Percentiles rank a stretch among this genome's conserved stretches.
phyloP scores from a whole-genome alignment of 2,797 vertebrate genomes.

The Oryzias sinensis region DNA sequence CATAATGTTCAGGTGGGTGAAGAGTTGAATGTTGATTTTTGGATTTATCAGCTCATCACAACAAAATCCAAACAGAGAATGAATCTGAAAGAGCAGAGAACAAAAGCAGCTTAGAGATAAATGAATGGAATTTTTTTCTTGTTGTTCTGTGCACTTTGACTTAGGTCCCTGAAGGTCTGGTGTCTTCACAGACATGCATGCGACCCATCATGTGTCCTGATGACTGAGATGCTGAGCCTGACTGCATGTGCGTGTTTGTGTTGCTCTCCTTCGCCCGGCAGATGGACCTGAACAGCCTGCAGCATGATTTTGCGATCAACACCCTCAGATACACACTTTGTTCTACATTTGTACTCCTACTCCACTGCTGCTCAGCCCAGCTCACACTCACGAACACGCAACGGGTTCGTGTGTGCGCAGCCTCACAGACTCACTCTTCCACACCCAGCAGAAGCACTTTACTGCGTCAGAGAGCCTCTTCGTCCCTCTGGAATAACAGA shows the following conservation, averaged over 20 bases:
- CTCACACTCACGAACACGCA: background rate
- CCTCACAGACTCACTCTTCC: background rate
- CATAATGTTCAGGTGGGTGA: too few species aligned
- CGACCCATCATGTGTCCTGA: too few species aligned
- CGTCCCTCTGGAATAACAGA: background rate
- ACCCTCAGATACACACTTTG: slow-evolving; percentile 19
- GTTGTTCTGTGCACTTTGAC: background rate
- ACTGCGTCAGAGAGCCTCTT: slow-evolving; percentile 1
- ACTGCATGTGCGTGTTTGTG: slow-evolving; percentile 16
- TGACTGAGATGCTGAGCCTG: background rate
- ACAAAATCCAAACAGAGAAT: too few species aligned
- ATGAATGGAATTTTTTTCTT: background rate
- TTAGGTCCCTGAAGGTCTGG: background rate
- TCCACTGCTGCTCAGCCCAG: slow-evolving; percentile 45
- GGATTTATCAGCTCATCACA: too few species aligned
- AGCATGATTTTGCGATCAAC: slow-evolving; percentile 36
- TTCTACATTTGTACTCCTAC: slow-evolving; percentile 45
- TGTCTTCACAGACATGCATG: background rate
- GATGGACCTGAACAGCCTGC: slow-evolving; percentile 51
- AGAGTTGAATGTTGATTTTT: too few species aligned
- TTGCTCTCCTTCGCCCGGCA: slow-evolving; percentile 17
- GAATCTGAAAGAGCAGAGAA: background rate
- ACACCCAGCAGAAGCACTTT: background rate
- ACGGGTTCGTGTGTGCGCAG: too few species aligned
- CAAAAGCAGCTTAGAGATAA: fast-evolving